Base-by-base conservation (phyloP, 2,113 vertebrate genomes). In the Pseudorasbora parva region DNA sequence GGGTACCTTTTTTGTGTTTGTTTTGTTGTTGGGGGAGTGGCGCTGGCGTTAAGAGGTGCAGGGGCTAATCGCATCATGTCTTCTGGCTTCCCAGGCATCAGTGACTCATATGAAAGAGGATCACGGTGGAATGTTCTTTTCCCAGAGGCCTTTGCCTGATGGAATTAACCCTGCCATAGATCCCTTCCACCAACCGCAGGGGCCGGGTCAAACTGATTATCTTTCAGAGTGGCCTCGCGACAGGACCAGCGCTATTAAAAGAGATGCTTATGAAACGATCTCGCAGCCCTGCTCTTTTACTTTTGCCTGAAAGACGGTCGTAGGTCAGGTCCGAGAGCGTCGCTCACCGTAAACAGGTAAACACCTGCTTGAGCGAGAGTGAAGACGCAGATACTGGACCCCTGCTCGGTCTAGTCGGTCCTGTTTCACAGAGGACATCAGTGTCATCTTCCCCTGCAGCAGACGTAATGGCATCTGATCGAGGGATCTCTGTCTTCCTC, bases 111-210 rank as follows among this genome's bases (percentile, higher is more conserved):
- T 94, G 92, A 95, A 93, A 95, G 93, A 91, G 91, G 94, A 95
- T 95, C 94, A 95, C 86, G 89, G 91, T 93, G 92, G 94, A 96
- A 96, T 95, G 94, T 95, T 95, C 94, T 94, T 92, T 94, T 94
- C 93, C 93, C 92, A 93, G 82, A 82, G 85, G 91, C 92, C 91
- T 78, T 91, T 94, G 92, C 94, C 94, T 92, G 94, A 93, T 92
- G 93, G 94, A 95, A 95, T 95, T 95, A 96, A 95, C 94, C 94
- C 93, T 78, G 90, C 93, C 90, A 93, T 83, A 92, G 92, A 91
- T 94, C 93, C 95, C 91, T 94, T 91, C 94, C 92, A 88, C 90
- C 90, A 92, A 92, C 93, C 93, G 85, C 86, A 87, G 92, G 91
- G 93, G 91, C 83, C 91, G 89, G 95, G 95, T 96, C 95, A 95